A percentile compares a stretch with the other conserved stretches of the same genome.
Evolutionary conservation across 2,888 invertebrate genomes (phyloP).

Genomic region (Pristionchus mayeri): DNA sequence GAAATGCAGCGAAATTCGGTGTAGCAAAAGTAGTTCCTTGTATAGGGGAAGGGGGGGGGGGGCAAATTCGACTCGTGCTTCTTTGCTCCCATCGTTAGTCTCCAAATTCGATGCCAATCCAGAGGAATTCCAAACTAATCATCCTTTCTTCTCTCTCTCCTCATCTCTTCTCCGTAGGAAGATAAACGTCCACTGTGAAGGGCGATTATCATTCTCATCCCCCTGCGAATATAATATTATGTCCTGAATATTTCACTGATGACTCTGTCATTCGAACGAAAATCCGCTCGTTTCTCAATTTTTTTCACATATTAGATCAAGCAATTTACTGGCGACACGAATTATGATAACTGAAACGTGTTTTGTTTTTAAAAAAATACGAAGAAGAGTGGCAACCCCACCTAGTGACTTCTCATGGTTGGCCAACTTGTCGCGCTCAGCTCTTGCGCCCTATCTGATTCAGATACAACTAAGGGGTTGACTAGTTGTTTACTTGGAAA

Average conservation of each 20-base stretch:
- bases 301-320: no score
- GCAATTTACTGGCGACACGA: neutral
- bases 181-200: no score
- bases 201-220: no score
- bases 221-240: no score
- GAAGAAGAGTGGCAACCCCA: neutral
- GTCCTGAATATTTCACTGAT: no score
- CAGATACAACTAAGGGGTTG: no score
- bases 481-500: no score
- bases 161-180: no score
- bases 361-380: no score
- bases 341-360: neutral
- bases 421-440: neutral
- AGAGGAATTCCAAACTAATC: neutral
- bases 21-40: constrained; percentile 21
- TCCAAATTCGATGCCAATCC: neutral
- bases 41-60: no score
- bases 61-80: constrained; percentile 12
- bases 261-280: neutral
- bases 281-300: neutral
- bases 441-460: neutral
- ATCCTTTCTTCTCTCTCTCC: no score
- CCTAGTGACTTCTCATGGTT: neutral
- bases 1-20: neutral
- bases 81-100: neutral